A percentile compares a stretch with the other conserved stretches of the same genome.
phyloP scores from a whole-genome alignment of 1,140 invertebrate species.

The Akabosia matsudoensis region DNA sequence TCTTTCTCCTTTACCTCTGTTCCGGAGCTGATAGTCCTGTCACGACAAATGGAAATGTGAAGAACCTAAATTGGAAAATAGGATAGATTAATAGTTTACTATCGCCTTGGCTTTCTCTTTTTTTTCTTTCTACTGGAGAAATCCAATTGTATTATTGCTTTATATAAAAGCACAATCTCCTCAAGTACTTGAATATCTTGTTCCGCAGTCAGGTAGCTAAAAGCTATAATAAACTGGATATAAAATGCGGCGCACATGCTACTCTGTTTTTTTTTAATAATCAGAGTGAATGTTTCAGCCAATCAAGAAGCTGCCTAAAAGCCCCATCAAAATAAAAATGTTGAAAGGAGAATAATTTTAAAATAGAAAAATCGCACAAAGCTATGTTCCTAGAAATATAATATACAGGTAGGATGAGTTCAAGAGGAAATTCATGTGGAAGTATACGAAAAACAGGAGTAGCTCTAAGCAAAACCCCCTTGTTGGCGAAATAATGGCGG shows the following conservation, averaged over 20 bases:
- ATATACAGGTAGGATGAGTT: not conserved
- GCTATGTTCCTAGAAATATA: no score
- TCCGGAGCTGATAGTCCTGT: not conserved
- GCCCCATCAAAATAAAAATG: no score
- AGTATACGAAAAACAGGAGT: not conserved
- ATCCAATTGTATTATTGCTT: not conserved
- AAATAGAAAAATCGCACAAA: no score
- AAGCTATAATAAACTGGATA: no score
- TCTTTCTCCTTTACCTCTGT: not conserved
- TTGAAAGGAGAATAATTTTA: no score
- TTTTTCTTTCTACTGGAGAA: not conserved
- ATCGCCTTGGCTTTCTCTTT: no score
- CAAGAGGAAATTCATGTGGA: not conserved
- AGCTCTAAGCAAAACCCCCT: not conserved
- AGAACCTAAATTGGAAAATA: slow-evolving; percentile 35
- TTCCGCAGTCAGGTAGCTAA: not conserved
- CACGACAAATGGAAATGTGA: slow-evolving; percentile 36
- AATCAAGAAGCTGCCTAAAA: no score
- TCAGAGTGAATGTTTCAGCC: no score
- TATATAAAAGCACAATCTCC: no score
- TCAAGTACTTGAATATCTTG: not conserved
- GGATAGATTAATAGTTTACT: slow-evolving; percentile 39
- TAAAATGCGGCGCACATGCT: no score
- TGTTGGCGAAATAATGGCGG: not conserved
- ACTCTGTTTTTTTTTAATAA: no score